phyloP scores from a whole-genome alignment of 2,888 invertebrate species.

The Psylliodes chrysocephalus region DNA sequence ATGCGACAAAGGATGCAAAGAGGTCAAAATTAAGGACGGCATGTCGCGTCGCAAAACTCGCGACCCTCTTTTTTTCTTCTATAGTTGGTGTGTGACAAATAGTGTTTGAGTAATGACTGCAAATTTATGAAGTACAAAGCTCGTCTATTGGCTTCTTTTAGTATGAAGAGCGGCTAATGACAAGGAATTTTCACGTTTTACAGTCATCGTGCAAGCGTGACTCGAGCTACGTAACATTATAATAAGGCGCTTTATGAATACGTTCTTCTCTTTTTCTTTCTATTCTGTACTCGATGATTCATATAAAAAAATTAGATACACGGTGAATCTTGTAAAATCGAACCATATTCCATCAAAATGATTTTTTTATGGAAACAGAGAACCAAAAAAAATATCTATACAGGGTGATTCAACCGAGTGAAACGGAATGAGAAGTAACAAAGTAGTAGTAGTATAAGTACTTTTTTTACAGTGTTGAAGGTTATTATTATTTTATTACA shows the following conservation, averaged over 20 bases:
- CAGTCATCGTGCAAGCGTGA: constrained; percentile 37
- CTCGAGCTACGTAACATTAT: constrained; percentile 34
- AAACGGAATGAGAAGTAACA: too few relatives aligned
- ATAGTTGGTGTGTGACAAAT: constrained; percentile 16
- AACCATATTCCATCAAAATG: too few relatives aligned
- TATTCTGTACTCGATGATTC: constrained; percentile 27
- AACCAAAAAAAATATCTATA: too few relatives aligned
- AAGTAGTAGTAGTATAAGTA: too few relatives aligned
- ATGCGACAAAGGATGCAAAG: neutral
- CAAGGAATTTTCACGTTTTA: constrained; percentile 39
- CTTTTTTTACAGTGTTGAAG: too few relatives aligned
- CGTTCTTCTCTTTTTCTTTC: constrained; percentile 27
- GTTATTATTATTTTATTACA: too few relatives aligned
- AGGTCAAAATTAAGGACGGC: constrained; percentile 8
- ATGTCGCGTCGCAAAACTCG: constrained; percentile 4
- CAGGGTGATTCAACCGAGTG: too few relatives aligned
- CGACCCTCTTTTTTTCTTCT: constrained; percentile 9
- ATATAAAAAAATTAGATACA: constrained; percentile 5
- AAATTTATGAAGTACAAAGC: constrained; percentile 16
- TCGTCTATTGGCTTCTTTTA: constrained; percentile 29
- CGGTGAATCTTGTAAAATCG: neutral
- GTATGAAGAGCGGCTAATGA: constrained; percentile 32
- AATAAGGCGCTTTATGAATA: constrained; percentile 39
- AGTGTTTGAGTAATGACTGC: constrained; percentile 24
- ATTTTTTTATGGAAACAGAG: too few relatives aligned